phyloP scores from a whole-genome alignment of 2,113 vertebrate species.

The Gorsachius goisagi region DNA sequence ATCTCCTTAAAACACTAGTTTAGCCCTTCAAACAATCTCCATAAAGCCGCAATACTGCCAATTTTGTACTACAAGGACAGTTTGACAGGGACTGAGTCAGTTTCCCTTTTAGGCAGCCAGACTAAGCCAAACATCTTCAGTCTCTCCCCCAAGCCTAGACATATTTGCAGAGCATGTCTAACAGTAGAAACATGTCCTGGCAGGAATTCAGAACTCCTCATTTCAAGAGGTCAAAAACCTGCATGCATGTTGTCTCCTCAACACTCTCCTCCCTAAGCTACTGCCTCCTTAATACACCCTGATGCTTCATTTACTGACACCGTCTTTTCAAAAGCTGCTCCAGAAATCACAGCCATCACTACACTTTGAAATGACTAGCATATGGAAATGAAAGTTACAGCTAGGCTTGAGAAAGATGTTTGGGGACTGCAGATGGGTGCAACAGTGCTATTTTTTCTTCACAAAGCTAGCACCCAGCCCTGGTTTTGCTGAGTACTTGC shows the following conservation, averaged over 20 bases:
- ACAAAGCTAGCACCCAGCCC: background rate
- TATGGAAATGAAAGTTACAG: background rate
- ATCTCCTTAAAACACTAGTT: background rate
- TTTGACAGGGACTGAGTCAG: background rate
- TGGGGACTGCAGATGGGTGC: background rate
- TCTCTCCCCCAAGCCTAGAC: background rate
- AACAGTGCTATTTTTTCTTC: background rate
- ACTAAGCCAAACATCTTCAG: background rate
- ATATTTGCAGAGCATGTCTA: conserved; percentile 10
- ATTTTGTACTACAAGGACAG: background rate
- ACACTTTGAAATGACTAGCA: background rate
- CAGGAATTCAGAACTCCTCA: conserved; percentile 4
- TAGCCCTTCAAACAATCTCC: background rate
- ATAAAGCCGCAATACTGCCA: background rate
- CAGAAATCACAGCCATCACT: background rate
- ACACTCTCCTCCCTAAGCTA: background rate
- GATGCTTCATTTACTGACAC: background rate
- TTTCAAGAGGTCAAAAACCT: conserved; percentile 1
- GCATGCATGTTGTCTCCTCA: background rate
- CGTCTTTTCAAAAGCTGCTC: background rate
- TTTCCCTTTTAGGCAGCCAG: background rate
- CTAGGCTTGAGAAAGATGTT: background rate
- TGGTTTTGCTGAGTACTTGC: background rate
- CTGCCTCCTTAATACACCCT: background rate
- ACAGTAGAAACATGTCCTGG: background rate